Evolutionary conservation across 1,140 invertebrate species (phyloP).

Genomic region (Chironomus striatipennis): DNA sequence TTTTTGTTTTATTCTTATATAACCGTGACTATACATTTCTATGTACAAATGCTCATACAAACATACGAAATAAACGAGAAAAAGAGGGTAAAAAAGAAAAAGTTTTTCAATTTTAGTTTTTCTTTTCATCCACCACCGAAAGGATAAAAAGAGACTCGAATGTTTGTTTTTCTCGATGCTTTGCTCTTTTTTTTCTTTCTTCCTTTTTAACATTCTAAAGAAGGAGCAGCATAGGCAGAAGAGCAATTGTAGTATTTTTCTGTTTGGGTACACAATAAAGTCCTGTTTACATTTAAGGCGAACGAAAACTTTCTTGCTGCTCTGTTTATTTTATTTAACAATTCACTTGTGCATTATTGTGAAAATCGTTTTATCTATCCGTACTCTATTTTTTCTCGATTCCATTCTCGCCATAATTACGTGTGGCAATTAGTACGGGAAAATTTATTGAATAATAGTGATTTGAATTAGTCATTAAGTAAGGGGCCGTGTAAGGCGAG

Average conservation of each 20-base stretch:
- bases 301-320: background rate
- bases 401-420: too few species aligned
- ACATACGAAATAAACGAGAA: background rate
- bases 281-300: background rate
- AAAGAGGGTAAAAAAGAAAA: background rate
- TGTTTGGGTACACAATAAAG: background rate
- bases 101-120: constrained; percentile 22
- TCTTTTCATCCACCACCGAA: background rate
- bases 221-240: background rate
- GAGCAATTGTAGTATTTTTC: too few species aligned
- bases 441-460: too few species aligned
- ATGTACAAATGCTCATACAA: background rate
- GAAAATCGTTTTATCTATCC: too few species aligned
- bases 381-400: too few species aligned
- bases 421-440: too few species aligned
- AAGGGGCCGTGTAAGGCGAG: too few species aligned
- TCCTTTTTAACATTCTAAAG: background rate
- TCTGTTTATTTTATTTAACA: background rate
- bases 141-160: background rate
- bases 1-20: constrained; percentile 1
- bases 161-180: background rate
- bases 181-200: background rate
- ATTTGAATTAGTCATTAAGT: too few species aligned
- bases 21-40: background rate
- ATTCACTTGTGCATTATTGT: background rate